These are phyloP conservation scores for Ischnura elegans DNA, from an alignment of 2,888 invertebrate genomes.

Conservation along the genomic window DNA sequence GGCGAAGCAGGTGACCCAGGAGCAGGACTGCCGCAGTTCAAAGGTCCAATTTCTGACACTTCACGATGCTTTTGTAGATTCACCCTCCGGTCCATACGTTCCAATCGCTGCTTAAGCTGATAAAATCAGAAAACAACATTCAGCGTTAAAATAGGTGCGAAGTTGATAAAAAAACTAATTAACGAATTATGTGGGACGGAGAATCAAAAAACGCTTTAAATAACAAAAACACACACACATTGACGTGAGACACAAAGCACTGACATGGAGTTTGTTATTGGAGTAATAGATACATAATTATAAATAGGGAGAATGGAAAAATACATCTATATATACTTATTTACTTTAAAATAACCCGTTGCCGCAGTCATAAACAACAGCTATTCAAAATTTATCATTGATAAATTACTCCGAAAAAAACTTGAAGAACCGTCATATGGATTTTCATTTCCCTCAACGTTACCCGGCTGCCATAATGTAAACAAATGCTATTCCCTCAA, in stretches of 20 bases:
- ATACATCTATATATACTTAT: too few species aligned
- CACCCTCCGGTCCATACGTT: conserved; percentile 84
- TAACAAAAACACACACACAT: neutral
- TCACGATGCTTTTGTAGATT: conserved; percentile 77
- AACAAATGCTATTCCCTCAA: conserved; percentile 65
- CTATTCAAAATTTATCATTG: neutral
- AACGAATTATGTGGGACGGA: neutral
- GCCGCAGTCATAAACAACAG: neutral
- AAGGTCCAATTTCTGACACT: conserved; percentile 62
- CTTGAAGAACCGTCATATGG: neutral
- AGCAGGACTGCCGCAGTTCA: conserved; percentile 33
- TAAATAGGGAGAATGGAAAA: neutral
- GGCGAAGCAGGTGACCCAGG: conserved; percentile 62
- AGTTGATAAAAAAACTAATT: neutral
- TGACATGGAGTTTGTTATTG: neutral
- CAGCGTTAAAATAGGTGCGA: neutral
- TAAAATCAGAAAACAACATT: conserved; percentile 74
- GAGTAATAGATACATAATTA: neutral
- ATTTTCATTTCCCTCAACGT: neutral
- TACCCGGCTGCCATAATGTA: conserved; percentile 69
- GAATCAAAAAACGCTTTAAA: neutral
- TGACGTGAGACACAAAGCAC: neutral
- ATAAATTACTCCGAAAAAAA: neutral
- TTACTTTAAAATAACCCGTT: neutral
- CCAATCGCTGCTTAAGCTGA: conserved; percentile 84